These are phyloP conservation scores for Lottia gigantea DNA, from an alignment of 2,888 invertebrate genomes.

Conservation along the genomic window DNA sequence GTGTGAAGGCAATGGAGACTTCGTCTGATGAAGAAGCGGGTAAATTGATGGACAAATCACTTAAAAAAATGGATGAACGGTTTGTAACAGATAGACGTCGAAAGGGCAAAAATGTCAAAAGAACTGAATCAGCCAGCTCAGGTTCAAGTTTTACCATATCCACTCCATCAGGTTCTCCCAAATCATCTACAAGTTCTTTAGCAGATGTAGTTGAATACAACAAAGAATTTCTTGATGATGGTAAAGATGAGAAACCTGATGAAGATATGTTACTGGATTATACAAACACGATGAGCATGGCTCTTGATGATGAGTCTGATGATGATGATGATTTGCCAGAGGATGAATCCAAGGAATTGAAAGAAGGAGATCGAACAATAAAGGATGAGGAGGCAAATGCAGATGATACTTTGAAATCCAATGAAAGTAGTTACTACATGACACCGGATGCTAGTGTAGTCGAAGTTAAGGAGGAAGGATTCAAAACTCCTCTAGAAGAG, in stretches of 20 bases:
- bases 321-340: neutral
- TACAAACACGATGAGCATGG: conserved; percentile 51
- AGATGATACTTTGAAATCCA: conserved; percentile 17
- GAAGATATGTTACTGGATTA: conserved; percentile 53
- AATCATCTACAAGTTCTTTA: conserved; percentile 48
- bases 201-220: conserved; percentile 43
- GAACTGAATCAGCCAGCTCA: conserved; percentile 40
- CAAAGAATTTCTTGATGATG: conserved; percentile 37
- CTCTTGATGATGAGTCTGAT: conserved; percentile 43
- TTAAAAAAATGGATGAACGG: conserved; percentile 43
- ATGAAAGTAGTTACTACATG: conserved; percentile 46
- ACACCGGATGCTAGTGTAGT: conserved; percentile 48
- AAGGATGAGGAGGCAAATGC: conserved; percentile 31
- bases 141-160: conserved; percentile 57
- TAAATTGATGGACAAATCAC: neutral
- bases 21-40: conserved; percentile 18
- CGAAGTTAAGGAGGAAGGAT: conserved; percentile 18
- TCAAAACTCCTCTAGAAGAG: conserved; percentile 11
- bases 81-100: conserved; percentile 43
- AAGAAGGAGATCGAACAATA: conserved; percentile 36
- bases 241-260: conserved; percentile 49
- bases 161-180: conserved; percentile 52
- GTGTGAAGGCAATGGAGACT: conserved; percentile 21
- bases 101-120: conserved; percentile 31
- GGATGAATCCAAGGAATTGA: conserved; percentile 26